Base-by-base conservation (phyloP, 2,888 invertebrate species). In the Patella ulyssiponensis region DNA sequence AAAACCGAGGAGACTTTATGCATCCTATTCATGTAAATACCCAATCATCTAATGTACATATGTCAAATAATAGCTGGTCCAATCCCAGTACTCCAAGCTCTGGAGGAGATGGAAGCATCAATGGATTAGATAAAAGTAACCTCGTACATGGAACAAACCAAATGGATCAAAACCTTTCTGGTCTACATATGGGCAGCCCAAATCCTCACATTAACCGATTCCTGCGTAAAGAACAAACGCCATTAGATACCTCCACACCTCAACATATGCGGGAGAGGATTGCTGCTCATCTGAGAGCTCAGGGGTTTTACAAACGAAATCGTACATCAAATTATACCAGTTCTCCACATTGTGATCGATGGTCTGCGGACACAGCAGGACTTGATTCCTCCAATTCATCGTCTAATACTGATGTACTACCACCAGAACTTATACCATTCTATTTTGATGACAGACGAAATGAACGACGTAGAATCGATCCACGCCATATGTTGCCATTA, bases 21-120 rank as follows among this genome's bases (percentile, higher is more conserved):
- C 73, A 77, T 54, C 77, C 77, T 3, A 77, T 77, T 56, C 77
- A 77, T 73, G 77, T 77, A 33, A 77, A 77, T 70, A 77, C 77
- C 14, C 77, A 77, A n/a, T 58, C 58, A 44, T 69, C 71, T 11
- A 33, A 58, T 17, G 23, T 64, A 64, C 64, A 64, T 23, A 72
- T 58, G 27, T 64, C 51, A 64, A 76, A 64, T 56, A 72, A 64
- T 27, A 69, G 51, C 58, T 58, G 71, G 51, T 76, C 76, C 15
- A 73, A 71, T 17, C 76, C 58, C 15, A 76, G 76, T 52, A 76
- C 76, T n/a, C 76, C 76, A 23, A 72, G 73, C 64, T 76, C 76
- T 15, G 53, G 71, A 51, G 76, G 72, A 56, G 76, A 76, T 53
- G 64, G 72, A 14, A 69, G 52, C 52, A 17, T 71, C 23, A 64